These are phyloP conservation scores for Brachyrhaphis roseni DNA, from an alignment of 2,797 vertebrate species.

Conservation along the genomic window DNA sequence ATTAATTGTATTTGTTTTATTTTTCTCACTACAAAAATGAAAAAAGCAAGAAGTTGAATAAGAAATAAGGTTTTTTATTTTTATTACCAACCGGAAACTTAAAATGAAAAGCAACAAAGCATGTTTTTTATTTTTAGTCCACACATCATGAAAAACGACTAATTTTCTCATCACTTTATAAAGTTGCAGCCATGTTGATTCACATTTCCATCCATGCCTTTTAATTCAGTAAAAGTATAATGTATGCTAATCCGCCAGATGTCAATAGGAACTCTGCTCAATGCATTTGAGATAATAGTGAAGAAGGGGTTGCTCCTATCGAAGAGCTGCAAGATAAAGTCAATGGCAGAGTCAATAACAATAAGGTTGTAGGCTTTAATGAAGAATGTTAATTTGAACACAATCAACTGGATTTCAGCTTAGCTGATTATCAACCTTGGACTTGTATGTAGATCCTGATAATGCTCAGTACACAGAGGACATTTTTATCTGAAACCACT, in stretches of 20 bases:
- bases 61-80: neutral
- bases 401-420: slow-evolving; percentile 87
- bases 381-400: slow-evolving; percentile 86
- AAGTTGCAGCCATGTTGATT: slow-evolving; percentile 43
- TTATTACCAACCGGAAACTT: neutral
- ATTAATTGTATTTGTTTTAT: neutral
- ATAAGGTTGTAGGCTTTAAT: slow-evolving; percentile 84
- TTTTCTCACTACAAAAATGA: neutral
- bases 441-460: slow-evolving; percentile 77
- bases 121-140: neutral
- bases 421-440: slow-evolving; percentile 86
- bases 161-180: slow-evolving; percentile 37
- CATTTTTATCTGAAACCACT: slow-evolving; percentile 55
- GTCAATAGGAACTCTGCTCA: slow-evolving; percentile 82
- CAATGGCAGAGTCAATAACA: slow-evolving; percentile 86
- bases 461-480: slow-evolving; percentile 61
- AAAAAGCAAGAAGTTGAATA: neutral
- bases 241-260: slow-evolving; percentile 82
- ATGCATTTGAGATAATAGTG: slow-evolving; percentile 82
- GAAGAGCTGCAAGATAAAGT: slow-evolving; percentile 83
- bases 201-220: slow-evolving; percentile 58
- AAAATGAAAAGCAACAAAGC: neutral
- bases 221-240: slow-evolving; percentile 78
- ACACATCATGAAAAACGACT: neutral
- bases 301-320: slow-evolving; percentile 77